These are phyloP conservation scores for Mayetiola destructor DNA, from an alignment of 2,888 invertebrate species.

Conservation along the genomic window DNA sequence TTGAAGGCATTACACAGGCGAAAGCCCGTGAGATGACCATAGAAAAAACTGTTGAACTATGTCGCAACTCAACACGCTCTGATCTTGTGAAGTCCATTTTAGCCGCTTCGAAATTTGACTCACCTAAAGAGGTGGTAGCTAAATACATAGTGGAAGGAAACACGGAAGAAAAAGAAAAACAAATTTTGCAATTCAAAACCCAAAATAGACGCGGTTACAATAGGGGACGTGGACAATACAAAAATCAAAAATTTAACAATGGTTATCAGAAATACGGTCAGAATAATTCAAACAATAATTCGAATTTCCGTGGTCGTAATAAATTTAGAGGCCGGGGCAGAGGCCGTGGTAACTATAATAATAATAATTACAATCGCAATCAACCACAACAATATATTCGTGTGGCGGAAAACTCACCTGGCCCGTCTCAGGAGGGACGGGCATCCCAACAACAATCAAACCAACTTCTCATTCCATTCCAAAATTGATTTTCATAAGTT, in stretches of 20 bases:
- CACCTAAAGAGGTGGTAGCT: neutral
- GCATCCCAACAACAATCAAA: neutral
- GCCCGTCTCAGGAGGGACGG: neutral
- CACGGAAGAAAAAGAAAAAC: neutral
- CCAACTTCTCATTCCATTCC: neutral
- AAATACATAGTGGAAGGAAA: neutral
- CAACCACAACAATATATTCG: neutral
- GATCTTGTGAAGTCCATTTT: neutral
- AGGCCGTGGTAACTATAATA: neutral
- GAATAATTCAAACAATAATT: neutral
- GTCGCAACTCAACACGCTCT: neutral
- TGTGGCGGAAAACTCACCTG: neutral
- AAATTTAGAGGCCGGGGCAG: neutral
- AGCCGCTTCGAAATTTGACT: neutral
- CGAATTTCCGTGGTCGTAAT: neutral
- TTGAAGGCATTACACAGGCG: neutral
- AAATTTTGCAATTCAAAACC: neutral
- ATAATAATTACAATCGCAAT: neutral
- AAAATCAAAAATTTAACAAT: neutral
- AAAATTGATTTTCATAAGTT: no score
- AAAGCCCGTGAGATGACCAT: neutral
- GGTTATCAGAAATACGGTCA: neutral
- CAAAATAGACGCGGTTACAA: neutral
- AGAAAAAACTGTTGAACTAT: conserved; percentile 2
- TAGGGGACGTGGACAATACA: neutral